Evolutionary conservation across 2,888 invertebrate species (phyloP).

Genomic region (Brenthis daphne): DNA sequence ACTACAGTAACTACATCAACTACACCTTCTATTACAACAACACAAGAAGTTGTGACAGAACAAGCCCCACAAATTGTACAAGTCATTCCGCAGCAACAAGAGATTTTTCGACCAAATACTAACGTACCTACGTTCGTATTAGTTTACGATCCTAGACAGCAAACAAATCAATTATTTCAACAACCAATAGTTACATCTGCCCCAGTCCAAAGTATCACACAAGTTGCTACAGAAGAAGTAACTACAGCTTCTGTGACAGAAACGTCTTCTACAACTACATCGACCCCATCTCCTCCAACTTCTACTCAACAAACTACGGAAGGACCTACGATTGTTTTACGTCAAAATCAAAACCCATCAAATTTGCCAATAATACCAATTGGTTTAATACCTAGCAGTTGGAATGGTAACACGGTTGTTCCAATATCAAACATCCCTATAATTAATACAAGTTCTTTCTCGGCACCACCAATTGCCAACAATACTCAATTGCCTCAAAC

Average conservation of each 20-base stretch:
- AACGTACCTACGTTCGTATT: conserved; percentile 28
- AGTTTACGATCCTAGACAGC: conserved; percentile 30
- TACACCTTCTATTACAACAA: conserved; percentile 2
- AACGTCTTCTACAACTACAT: conserved; percentile 9
- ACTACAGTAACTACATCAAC: conserved; percentile 28
- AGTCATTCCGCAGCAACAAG: conserved; percentile 36
- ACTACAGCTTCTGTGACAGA: conserved; percentile 12
- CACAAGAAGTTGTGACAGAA: conserved; percentile 18
- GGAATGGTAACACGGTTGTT: conserved; percentile 19
- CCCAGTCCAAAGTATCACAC: conserved; percentile 11
- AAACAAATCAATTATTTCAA: conserved; percentile 20
- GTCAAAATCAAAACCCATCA: not conserved
- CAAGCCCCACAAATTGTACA: conserved; percentile 20
- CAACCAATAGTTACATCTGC: conserved; percentile 24
- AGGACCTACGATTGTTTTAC: conserved; percentile 11
- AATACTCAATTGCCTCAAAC: conserved; percentile 26
- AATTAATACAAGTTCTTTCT: conserved; percentile 9
- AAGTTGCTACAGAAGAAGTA: not conserved
- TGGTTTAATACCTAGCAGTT: conserved; percentile 6
- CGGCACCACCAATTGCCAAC: conserved; percentile 14
- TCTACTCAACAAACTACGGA: conserved; percentile 10
- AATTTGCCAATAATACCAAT: not conserved
- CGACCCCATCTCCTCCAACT: conserved; percentile 12
- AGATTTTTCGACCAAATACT: conserved; percentile 19
- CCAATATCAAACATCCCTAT: conserved; percentile 27